Evolutionary conservation across 2,888 invertebrate species (phyloP), one percentile per base, ranked within the genome.

Genomic region (Entomobrya multifasciata): DNA sequence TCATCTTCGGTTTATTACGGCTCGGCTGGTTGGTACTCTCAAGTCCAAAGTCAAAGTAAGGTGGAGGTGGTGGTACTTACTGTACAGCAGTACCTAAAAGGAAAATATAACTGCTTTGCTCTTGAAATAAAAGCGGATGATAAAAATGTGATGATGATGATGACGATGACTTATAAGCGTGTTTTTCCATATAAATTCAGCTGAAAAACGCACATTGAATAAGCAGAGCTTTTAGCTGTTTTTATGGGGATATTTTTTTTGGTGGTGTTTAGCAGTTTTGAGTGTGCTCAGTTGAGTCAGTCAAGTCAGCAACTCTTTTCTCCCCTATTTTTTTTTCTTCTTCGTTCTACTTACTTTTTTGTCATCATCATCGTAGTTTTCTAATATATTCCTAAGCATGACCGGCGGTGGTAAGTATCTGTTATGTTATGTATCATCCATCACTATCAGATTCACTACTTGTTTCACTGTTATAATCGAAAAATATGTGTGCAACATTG

Each of bases 301-400:
- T n/a, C n/a, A n/a, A n/a, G n/a, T n/a, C n/a, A n/a, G n/a, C n/a
- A n/a, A n/a, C 36, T 36, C 36, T 36, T 4, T 8, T 36, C 36
- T 36, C 36, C 36, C 36, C 36, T 36, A 8, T 36, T 60, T 15
- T 27, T 55, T 15, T 20, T 52, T 20, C 76, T 55, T 52, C 15
- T 67, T 70, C 49, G 25, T 70, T 70, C 44, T 44, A 70, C 70
- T 70, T 70, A 41, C 44, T 47, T 70, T 78, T 78, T 79, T 65
- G 65, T 79, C 79, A 70, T 44, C 44, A 49, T 67, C 44, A 67
- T 20, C 13, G 17, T 65, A 8, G 10, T 44, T 15, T 57, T 20
- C 36, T 76, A 83, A 83, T 83, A 83, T 83, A 83, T 83, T 83
- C 76, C 62, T 57, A 65, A 83, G 83, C 83, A 83, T 83, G 83